Percentiles rank a stretch among this genome's conserved stretches.
phyloP scores from a whole-genome alignment of 1,140 invertebrate species.

The Druon quercuslanigerum region DNA sequence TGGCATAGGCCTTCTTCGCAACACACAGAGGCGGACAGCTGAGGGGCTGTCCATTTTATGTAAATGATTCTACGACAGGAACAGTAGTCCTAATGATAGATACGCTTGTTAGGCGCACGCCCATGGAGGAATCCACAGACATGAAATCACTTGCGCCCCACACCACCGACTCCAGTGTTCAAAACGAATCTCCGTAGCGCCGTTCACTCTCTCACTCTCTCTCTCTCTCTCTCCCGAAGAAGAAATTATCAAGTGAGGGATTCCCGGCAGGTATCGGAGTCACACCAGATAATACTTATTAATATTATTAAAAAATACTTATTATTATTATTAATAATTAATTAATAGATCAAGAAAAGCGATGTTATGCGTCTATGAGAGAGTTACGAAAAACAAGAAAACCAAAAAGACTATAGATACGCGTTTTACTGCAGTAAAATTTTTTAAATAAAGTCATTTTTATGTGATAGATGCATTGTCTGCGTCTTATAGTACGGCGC shows the following conservation, averaged over 20 bases:
- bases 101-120: constrained; percentile 29
- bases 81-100: constrained; percentile 26
- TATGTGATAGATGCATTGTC: constrained; percentile 30
- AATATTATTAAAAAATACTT: background rate
- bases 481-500: constrained; percentile 11
- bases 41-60: constrained; percentile 17
- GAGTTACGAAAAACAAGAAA: constrained; percentile 23
- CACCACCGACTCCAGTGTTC: constrained; percentile 30
- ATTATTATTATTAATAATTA: constrained; percentile 9
- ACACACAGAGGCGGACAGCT: constrained; percentile 9
- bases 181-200: constrained; percentile 23
- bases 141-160: constrained; percentile 24
- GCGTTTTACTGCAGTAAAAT: constrained; percentile 23
- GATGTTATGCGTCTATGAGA: constrained; percentile 26
- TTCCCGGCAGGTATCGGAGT: constrained; percentile 9
- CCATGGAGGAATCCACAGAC: background rate
- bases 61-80: background rate
- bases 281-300: constrained; percentile 29
- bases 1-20: constrained; percentile 11
- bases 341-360: constrained; percentile 23
- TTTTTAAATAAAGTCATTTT: constrained; percentile 27
- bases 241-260: constrained; percentile 19
- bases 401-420: constrained; percentile 29
- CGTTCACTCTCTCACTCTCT: background rate
- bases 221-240: background rate